These are phyloP conservation scores for Callocephalon fimbriatum DNA, from an alignment of 2,113 vertebrate species.

Conservation along the genomic window DNA sequence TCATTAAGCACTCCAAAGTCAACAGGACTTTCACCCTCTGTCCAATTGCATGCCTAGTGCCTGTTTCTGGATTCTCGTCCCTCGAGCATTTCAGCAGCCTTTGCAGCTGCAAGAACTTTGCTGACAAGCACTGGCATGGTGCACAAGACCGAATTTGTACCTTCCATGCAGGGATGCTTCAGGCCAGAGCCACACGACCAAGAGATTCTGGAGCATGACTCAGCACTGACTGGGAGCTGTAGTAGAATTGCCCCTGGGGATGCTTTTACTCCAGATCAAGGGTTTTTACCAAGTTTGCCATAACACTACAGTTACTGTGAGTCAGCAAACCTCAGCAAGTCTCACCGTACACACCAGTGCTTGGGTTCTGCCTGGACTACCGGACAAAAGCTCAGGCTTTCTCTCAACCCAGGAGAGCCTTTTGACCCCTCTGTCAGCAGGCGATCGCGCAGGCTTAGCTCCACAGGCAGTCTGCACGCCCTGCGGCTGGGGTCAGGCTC, in stretches of 20 bases:
- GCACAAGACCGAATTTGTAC: too few relatives aligned
- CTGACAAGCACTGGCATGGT: fast-evolving
- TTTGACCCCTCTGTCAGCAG: background rate
- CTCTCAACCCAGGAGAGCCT: background rate
- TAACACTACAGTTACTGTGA: background rate
- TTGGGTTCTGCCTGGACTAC: background rate
- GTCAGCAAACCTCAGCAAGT: background rate
- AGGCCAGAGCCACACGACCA: fast-evolving
- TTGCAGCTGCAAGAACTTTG: background rate
- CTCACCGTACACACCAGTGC: background rate
- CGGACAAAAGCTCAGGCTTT: fast-evolving
- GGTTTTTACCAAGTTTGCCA: background rate
- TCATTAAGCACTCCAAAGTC: background rate
- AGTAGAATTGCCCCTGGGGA: background rate
- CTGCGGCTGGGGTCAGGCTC: background rate
- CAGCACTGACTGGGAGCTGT: fast-evolving
- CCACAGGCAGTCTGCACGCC: background rate
- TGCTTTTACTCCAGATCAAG: background rate
- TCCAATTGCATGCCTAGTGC: fast-evolving
- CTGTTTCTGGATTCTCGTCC: background rate
- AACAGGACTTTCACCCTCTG: background rate
- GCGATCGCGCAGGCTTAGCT: background rate
- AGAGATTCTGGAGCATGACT: background rate
- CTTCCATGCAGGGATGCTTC: background rate
- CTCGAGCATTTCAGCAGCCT: background rate